phyloP scores from a whole-genome alignment of 2,113 vertebrate species.

The Sturnus vulgaris region DNA sequence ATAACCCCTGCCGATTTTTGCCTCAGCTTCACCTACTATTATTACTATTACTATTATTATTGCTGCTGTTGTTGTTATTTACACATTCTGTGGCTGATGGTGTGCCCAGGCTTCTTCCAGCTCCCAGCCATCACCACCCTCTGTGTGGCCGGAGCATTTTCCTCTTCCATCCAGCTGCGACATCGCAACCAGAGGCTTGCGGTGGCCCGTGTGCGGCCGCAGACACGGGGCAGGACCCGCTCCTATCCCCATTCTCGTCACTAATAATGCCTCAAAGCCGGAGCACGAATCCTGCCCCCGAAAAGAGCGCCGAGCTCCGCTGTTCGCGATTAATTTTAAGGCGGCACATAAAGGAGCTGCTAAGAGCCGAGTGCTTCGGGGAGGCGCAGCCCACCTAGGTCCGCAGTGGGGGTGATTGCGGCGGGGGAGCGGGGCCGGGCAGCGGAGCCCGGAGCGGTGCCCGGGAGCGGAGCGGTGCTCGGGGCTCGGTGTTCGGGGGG shows the following conservation, averaged over 20 bases:
- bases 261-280: background rate
- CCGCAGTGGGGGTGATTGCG: accelerated
- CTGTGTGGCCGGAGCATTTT: background rate
- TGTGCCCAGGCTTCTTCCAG: background rate
- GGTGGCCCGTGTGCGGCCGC: background rate
- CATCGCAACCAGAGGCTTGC: background rate
- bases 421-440: background rate
- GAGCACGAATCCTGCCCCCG: background rate
- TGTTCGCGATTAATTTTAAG: background rate
- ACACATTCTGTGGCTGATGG: background rate
- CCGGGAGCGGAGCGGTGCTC: too few species aligned
- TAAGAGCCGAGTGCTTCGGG: accelerated
- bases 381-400: background rate
- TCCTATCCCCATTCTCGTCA: background rate
- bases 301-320: background rate
- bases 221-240: background rate
- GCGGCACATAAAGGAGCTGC: background rate
- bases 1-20: background rate
- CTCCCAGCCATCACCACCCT: background rate
- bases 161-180: background rate
- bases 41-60: background rate
- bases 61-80: background rate
- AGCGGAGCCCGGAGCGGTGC: background rate
- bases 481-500: background rate
- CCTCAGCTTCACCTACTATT: background rate